Conservation (phyloP, 2,888 invertebrate genomes). For the Steinernema scapterisci region DNA sequence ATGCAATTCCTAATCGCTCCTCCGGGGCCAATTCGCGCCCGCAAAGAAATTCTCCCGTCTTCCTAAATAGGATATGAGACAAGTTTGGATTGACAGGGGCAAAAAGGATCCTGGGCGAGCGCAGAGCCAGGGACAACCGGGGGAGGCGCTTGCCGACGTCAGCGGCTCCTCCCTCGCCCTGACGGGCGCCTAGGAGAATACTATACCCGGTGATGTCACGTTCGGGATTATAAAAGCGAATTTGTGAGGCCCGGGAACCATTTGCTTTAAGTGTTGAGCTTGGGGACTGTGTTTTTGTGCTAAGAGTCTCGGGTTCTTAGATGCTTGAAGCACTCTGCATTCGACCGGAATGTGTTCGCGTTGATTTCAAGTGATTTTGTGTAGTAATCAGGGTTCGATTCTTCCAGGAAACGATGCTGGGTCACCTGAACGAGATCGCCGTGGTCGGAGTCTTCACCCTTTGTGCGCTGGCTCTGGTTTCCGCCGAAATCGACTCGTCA, state of each 20-base stretch:
- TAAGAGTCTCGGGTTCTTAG: background rate
- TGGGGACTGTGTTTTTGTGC: background rate
- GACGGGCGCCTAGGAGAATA: constrained; percentile 15
- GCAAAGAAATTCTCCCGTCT: background rate
- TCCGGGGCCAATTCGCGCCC: constrained; percentile 30
- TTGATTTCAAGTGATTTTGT: no score
- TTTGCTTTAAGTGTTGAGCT: background rate
- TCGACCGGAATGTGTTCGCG: no score
- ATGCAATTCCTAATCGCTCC: constrained; percentile 28
- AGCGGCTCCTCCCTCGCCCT: constrained; percentile 26
- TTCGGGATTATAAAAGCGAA: constrained; percentile 12
- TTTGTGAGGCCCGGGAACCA: no score
- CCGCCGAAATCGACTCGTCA: constrained; percentile 24
- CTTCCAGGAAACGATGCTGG: constrained; percentile 9
- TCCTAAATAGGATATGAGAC: constrained; percentile 5
- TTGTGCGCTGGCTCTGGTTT: background rate
- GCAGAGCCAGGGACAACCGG: background rate
- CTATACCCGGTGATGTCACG: constrained; percentile 31
- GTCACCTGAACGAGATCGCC: constrained; percentile 31
- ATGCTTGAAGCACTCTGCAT: background rate
- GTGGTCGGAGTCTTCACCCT: constrained; percentile 5
- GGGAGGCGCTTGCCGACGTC: constrained; percentile 6
- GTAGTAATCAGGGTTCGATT: no score
- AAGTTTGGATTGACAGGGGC: constrained; percentile 29
- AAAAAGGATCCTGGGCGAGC: constrained; percentile 11